A percentile compares a stretch with the other conserved stretches of the same genome.
phyloP scores from a whole-genome alignment of 2,113 vertebrate species.

The Egretta garzetta region DNA sequence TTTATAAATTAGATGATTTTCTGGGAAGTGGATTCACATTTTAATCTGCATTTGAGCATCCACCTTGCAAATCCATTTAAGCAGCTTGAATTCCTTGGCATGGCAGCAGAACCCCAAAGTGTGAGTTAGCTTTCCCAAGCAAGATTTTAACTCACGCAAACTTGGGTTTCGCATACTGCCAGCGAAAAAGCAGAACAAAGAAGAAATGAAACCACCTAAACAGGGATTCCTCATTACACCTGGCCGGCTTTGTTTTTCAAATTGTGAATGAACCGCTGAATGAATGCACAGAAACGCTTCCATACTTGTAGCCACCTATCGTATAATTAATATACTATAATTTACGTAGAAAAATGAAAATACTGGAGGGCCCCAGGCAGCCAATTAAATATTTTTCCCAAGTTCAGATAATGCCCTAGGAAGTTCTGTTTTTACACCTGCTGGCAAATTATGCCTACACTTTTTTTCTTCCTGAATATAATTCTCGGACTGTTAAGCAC shows the following conservation, averaged over 20 bases:
- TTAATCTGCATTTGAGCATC: slow-evolving; percentile 21
- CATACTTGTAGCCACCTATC: not conserved
- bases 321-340: not conserved
- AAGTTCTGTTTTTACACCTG: slow-evolving; percentile 34
- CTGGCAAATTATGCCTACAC: slow-evolving; percentile 27
- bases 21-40: slow-evolving; percentile 6
- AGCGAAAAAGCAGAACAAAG: slow-evolving; percentile 35
- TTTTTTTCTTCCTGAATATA: not conserved
- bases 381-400: not conserved
- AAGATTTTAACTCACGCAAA: slow-evolving; percentile 17
- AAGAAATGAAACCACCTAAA: not conserved
- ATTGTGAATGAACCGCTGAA: not conserved
- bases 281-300: not conserved
- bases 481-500: not conserved
- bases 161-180: not conserved
- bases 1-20: slow-evolving; percentile 22
- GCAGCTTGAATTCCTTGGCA: slow-evolving; percentile 11
- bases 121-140: not conserved
- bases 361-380: not conserved
- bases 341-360: slow-evolving; percentile 44
- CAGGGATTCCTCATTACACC: not conserved
- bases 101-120: not conserved
- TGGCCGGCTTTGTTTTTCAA: slow-evolving; percentile 2
- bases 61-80: slow-evolving; percentile 17
- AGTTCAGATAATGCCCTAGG: slow-evolving; percentile 19